phyloP scores from a whole-genome alignment of 2,113 vertebrate species.

The Tachuris rubrigastra region DNA sequence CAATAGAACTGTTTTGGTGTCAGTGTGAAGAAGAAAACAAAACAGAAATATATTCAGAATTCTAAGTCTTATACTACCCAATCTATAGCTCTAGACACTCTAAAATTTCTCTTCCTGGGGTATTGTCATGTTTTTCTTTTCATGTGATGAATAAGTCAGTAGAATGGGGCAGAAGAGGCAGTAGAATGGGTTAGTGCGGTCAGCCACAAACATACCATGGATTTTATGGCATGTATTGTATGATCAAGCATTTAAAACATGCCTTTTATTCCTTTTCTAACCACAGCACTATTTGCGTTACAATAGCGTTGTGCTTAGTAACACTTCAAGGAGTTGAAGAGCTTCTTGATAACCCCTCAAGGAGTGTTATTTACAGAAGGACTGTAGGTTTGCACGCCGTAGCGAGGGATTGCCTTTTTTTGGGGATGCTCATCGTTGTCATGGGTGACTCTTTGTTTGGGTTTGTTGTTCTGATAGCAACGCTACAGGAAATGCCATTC shows the following conservation, averaged over 20 bases:
- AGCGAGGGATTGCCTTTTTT: not conserved
- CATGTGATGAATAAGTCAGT: not conserved
- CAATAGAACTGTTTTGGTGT: not conserved
- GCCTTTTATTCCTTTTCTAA: constrained; percentile 11
- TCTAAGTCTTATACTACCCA: not conserved
- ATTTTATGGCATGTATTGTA: constrained; percentile 49
- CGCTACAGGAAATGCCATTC: not conserved
- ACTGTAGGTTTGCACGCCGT: not conserved
- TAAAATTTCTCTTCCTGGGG: not conserved
- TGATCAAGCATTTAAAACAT: not conserved
- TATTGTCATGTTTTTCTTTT: constrained; percentile 8
- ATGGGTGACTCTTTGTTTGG: constrained; percentile 28
- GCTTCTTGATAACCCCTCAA: constrained; percentile 43
- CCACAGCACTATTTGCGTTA: constrained; percentile 15
- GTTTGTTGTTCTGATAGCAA: not conserved
- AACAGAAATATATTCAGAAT: not conserved
- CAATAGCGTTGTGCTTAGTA: constrained; percentile 21
- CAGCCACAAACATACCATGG: constrained; percentile 33
- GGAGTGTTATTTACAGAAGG: constrained; percentile 20
- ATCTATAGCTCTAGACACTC: not conserved
- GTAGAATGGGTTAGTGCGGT: constrained; percentile 29
- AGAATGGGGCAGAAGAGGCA: not conserved
- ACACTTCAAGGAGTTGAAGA: constrained; percentile 31
- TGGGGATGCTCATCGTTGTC: not conserved
- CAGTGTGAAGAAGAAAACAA: not conserved